Conservation (phyloP, 2,797 vertebrate genomes). For the Sciaenops ocellatus region DNA sequence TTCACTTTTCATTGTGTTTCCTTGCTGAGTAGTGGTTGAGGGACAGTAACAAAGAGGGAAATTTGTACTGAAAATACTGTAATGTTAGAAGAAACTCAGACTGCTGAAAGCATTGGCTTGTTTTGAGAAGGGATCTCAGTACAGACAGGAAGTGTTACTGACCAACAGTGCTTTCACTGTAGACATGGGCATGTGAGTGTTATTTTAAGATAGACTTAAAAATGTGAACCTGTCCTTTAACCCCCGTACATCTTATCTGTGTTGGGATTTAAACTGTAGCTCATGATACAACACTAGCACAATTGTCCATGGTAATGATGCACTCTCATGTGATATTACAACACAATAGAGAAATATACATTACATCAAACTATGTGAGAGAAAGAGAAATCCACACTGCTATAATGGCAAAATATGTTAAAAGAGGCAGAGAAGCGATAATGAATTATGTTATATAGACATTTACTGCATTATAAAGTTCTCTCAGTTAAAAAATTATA, state of each 20-base stretch:
- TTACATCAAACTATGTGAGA: background rate
- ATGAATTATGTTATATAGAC: constrained; percentile 10
- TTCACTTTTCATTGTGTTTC: constrained; percentile 20
- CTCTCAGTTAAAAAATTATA: constrained; percentile 36
- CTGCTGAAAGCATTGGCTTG: background rate
- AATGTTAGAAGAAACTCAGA: background rate
- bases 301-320: background rate
- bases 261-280: background rate
- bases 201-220: constrained; percentile 2
- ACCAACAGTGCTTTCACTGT: background rate
- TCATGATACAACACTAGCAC: constrained; percentile 1
- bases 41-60: background rate
- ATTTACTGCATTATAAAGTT: constrained; percentile 33
- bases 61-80: background rate
- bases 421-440: background rate
- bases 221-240: constrained; percentile 2
- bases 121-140: background rate
- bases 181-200: background rate
- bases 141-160: background rate
- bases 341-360: background rate
- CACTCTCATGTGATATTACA: background rate
- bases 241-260: constrained; percentile 7
- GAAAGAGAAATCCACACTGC: background rate
- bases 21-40: background rate
- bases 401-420: background rate